These are phyloP conservation scores for Zaprionus vittiger DNA, from an alignment of 1,140 invertebrate species.

Conservation along the genomic window DNA sequence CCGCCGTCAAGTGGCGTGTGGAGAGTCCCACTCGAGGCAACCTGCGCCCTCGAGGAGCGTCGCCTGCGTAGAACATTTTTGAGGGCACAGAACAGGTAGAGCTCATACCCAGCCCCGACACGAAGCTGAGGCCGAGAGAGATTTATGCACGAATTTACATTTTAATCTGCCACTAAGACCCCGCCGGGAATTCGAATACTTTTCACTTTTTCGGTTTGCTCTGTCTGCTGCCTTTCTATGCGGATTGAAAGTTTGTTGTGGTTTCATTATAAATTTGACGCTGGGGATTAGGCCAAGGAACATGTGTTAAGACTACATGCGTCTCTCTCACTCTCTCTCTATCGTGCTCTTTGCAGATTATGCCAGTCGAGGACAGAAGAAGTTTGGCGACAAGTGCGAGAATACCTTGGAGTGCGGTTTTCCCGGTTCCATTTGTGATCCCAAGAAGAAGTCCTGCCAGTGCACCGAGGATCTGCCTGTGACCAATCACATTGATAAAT, in stretches of 20 bases:
- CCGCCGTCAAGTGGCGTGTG: constrained; percentile 39
- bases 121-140: constrained; percentile 27
- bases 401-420: constrained; percentile 90
- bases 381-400: constrained; percentile 90
- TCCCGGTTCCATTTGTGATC: constrained; percentile 89
- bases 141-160: constrained; percentile 74
- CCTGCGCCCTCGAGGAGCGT: constrained; percentile 34
- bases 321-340: neutral
- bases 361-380: constrained; percentile 85
- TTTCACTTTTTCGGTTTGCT: constrained; percentile 48
- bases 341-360: constrained; percentile 77
- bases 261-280: constrained; percentile 68
- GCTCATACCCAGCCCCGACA: neutral
- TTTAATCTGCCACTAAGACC: constrained; percentile 72
- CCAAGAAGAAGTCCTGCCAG: constrained; percentile 88
- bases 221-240: constrained; percentile 36
- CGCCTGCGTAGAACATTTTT: constrained; percentile 30
- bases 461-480: constrained; percentile 89
- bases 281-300: constrained; percentile 62
- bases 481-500: constrained; percentile 93
- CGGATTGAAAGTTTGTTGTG: constrained; percentile 61
- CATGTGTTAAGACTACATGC: constrained; percentile 37
- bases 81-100: constrained; percentile 3
- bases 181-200: constrained; percentile 62
- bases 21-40: constrained; percentile 40